Evolutionary conservation across 1,140 invertebrate genomes (phyloP), one percentile per base, ranked within the genome.

Genomic region (Ostrea denselamellosa): DNA sequence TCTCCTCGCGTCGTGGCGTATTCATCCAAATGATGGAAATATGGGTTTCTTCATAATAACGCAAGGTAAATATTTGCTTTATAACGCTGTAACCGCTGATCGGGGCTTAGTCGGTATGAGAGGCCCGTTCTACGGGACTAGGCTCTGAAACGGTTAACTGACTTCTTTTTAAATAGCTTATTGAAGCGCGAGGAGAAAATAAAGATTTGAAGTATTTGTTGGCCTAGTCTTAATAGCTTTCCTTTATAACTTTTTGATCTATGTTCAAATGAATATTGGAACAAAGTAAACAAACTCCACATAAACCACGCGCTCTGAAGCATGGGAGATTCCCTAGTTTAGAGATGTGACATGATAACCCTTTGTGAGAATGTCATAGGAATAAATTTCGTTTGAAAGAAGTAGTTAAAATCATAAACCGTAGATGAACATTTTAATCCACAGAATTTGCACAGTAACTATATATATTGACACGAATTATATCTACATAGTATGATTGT

Each of bases 191-290:
- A 28, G 68, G 28, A 77, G 68, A 77, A 77, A 77, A 77, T 77
- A 77, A 77, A 77, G 68, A 77, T 77, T 77, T 77, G 68, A 77
- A 77, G 68, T 77, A 25, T 77, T 77, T 77, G 68, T 77, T 77
- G 68, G 68, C 68, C 68, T 77, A 77, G 68, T 77, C 68, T 77
- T 28, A 77, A 62, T 77, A 25, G 68, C 68, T 77, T 77, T 77
- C 68, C 25, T 77, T 77, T 77, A 77, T 77, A 34, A 77, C 68
- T 34, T 77, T 77, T 77, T 77, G 68, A 77, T 77, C 68, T 77
- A 77, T 77, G 68, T 77, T 77, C 68, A 77, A 77, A 77, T 77
- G 68, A 77, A 77, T 77, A 77, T 77, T 28, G 28, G 68, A 77
- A 77, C 68, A 77, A 77, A 77, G 68, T 77, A 77, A 77, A 77